Conservation (phyloP, 35 echinoderm and acorn worm species). For the Stichopus chloronotus region DNA sequence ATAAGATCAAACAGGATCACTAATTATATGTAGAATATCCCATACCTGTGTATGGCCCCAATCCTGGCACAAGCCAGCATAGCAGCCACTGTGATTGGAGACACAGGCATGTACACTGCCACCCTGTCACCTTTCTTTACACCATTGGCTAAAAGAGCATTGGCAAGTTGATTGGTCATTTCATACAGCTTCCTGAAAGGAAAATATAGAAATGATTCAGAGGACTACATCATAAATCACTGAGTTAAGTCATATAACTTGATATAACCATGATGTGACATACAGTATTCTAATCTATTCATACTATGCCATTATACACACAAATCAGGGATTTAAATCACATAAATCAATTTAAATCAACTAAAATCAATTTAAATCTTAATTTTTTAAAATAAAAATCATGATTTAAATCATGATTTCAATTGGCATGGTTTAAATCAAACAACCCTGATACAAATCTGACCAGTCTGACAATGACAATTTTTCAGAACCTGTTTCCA, state of each 20-base stretch:
- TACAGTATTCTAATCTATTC: neutral
- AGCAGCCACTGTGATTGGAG: slow-evolving; percentile 80
- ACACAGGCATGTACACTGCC: slow-evolving; percentile 93
- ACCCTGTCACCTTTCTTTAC: slow-evolving; percentile 96
- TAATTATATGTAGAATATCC: too few relatives aligned
- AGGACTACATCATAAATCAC: neutral
- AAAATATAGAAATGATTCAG: neutral
- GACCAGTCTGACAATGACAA: too few relatives aligned
- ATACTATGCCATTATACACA: too few relatives aligned
- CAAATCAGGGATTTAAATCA: too few relatives aligned
- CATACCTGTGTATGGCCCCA: slow-evolving; percentile 92
- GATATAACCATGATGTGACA: neutral
- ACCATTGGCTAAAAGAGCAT: slow-evolving; percentile 72
- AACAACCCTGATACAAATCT: too few relatives aligned
- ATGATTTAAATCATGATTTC: too few relatives aligned
- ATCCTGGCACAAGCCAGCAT: slow-evolving; percentile 95
- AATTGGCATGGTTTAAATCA: too few relatives aligned
- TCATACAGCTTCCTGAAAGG: slow-evolving; percentile 86
- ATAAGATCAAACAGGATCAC: too few relatives aligned
- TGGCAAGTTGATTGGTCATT: slow-evolving; percentile 94
- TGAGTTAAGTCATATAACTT: neutral
- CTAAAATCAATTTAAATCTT: too few relatives aligned
- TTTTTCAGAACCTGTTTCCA: too few relatives aligned
- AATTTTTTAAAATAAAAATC: too few relatives aligned
- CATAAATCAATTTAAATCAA: too few relatives aligned